Conservation (phyloP, 2,113 vertebrate species). For the Chaetops frenatus region DNA sequence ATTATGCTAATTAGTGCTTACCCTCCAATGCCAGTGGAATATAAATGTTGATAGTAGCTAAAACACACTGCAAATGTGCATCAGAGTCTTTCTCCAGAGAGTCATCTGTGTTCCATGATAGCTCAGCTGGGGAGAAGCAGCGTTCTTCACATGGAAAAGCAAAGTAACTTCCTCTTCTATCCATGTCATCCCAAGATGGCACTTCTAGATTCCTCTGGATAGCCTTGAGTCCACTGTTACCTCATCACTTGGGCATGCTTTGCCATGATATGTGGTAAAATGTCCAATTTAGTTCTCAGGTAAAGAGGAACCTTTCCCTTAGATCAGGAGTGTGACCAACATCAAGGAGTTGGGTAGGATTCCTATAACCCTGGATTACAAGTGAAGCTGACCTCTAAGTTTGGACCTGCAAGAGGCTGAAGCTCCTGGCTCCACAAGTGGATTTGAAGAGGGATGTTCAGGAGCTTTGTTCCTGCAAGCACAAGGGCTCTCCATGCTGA, state of each 20-base stretch:
- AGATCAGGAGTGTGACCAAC: neutral
- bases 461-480: neutral
- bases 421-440: neutral
- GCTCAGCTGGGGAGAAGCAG: neutral
- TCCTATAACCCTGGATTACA: neutral
- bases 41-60: conserved; percentile 44
- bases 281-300: neutral
- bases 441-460: neutral
- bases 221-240: neutral
- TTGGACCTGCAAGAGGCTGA: neutral
- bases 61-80: conserved; percentile 34
- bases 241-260: neutral
- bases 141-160: neutral
- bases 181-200: neutral
- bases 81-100: conserved; percentile 8
- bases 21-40: conserved; percentile 43
- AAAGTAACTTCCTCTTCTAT: neutral
- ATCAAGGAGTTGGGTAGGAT: neutral
- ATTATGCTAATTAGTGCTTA: conserved; percentile 46
- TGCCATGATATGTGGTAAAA: neutral
- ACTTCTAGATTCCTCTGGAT: neutral
- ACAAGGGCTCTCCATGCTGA: neutral
- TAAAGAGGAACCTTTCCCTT: neutral
- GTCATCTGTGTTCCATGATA: neutral
- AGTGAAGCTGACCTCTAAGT: neutral